Evolutionary conservation across 2,888 invertebrate species (phyloP), one percentile per base, ranked within the genome.

Genomic region (Autographa gamma): DNA sequence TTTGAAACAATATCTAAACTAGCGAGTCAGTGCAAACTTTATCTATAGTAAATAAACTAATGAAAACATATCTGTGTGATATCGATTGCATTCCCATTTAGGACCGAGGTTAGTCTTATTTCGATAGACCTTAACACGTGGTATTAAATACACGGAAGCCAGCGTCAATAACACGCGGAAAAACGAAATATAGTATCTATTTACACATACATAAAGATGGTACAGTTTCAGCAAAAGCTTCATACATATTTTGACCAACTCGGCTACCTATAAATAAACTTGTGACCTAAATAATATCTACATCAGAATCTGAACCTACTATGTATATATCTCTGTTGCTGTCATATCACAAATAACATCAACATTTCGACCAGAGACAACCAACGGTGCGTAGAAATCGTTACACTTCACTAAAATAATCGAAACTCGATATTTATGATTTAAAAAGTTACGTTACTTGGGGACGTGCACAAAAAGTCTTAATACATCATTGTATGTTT

Each of bases 341-440:
- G 54, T 63, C 56, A 13, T 43, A 70, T 56, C 48, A 14, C 25
- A 19, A 31, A 52, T 38, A 54, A 25, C 67, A 48, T 54, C 56
- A 41, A 0, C 14, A 56, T 56, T 56, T 52, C 8, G 60, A 69
- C 52, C 54, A 66, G 18, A 54, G 19, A 52, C 60, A 69, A 59
- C 25, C 74, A 74, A 60, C 67, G 65, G 71, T 34, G 71, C 73
- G 71, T 69, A 58, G 68, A 69, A 62, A 54, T 67, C 82, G 82
- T 82, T 77, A 81, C 81, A 82, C 77, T 78, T 78, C 77, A 82
- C 63, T 80, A 56, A 56, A 56, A 56, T 69, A 65, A 80, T 62
- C 48, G 86, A 66, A 85, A 85, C 69, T 9, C 38, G 74, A 85
- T 80, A 83, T 73, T 66, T 54, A 69, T 68, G 43, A 70, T 73